Evolutionary conservation across 2,888 invertebrate genomes (phyloP).

Genomic region (Lepeophtheirus nordmannii): DNA sequence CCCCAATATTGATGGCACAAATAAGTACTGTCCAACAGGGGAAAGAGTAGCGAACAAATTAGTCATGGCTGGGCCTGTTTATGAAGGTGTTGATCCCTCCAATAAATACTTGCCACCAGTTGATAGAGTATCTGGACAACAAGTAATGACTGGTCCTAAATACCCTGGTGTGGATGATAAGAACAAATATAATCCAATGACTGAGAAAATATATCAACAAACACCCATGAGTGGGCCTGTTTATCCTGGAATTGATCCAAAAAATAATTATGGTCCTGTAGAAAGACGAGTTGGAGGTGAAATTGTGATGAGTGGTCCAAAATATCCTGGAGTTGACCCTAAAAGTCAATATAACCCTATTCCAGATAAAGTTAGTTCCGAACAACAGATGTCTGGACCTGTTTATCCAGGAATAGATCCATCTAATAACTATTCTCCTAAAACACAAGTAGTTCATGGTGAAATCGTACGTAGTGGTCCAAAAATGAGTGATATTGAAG

Average conservation of each 20-base stretch:
- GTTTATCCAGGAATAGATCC: conserved; percentile 21
- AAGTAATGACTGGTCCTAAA: conserved; percentile 8
- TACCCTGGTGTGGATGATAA: conserved; percentile 18
- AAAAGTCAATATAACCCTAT: conserved; percentile 15
- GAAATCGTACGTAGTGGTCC: conserved; percentile 18
- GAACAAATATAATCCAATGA: conserved; percentile 6
- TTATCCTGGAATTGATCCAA: conserved; percentile 12
- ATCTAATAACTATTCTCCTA: conserved; percentile 15
- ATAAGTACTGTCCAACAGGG: background rate
- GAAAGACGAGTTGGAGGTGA: conserved; percentile 15
- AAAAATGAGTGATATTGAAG: conserved; percentile 9
- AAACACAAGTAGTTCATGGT: conserved; percentile 11
- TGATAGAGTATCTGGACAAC: conserved; percentile 8
- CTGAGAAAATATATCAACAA: conserved; percentile 6
- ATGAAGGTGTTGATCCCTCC: conserved; percentile 5
- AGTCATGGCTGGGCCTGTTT: conserved; percentile 14
- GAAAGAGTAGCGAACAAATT: background rate
- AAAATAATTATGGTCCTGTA: conserved; percentile 17
- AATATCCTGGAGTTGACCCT: background rate
- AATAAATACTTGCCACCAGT: conserved; percentile 15
- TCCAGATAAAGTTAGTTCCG: background rate
- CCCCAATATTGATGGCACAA: conserved; percentile 16
- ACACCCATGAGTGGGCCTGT: conserved; percentile 16
- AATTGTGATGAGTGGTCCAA: conserved; percentile 21
- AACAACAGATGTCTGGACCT: conserved; percentile 13